Evolutionary conservation across 2,113 vertebrate genomes (phyloP), one percentile per base, ranked within the genome.

Genomic region (Mirza zaza): DNA sequence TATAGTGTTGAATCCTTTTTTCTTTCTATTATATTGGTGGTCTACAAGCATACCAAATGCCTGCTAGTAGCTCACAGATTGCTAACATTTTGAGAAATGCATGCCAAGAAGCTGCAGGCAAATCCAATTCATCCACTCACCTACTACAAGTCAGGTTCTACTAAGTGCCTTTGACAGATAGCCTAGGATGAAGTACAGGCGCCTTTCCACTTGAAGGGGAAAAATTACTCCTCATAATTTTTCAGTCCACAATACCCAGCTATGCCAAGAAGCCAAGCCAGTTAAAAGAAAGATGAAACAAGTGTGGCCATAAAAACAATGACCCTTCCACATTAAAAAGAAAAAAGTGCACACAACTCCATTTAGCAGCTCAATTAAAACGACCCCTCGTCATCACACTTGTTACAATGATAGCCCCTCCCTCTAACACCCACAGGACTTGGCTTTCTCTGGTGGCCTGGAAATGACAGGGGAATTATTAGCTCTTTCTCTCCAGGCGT

Each of bases 181-280:
- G 63, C 81, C 65, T 65, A 21, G 34, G 87, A 81, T 68, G 57
- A 80, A 36, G 12, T 29, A 68, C 15, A 12, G 18, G 14, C 70
- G 10, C 11, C 76, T 87, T 82, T 87, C 77, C 36, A 27, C 27
- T 70, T 77, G 90, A 83, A 94, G 77, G 57, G 14, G 3, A 57
- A 94, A 87, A 94, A 84, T 91, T n/a, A 71, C 79, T 92, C 39
- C 73, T 90, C 87, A 75, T 89, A 63, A 87, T 93, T 91, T 91
- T 93, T 96, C 90, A 87, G 75, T 59, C 68, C 48, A 59, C 36
- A 83, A 59, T 45, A 92, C 12, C 50, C 34, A 1, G 39, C 2
- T 29, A 48, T 91, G 79, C 96, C 76, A 77, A 97, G 36, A 95
- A 92, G 71, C 63, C 86, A 77, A 63, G 71, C n/a, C 36, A 86